Evolutionary conservation across 2,113 vertebrate species (phyloP).

Genomic region (Pteruthius melanotis): DNA sequence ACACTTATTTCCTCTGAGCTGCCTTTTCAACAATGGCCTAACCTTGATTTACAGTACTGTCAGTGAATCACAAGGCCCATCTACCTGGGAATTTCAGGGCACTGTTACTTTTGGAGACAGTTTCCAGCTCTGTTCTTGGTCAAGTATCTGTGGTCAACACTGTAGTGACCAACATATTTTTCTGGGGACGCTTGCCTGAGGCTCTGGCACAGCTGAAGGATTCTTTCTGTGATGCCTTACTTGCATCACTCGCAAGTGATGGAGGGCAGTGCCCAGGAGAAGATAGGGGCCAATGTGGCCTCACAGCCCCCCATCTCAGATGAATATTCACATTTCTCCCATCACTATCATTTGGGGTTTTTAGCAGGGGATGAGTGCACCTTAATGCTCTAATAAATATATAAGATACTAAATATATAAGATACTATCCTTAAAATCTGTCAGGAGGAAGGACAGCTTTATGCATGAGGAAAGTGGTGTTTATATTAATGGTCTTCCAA

Average conservation of each 20-base stretch:
- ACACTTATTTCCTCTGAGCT: background rate
- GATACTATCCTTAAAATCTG: background rate
- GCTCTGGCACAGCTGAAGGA: background rate
- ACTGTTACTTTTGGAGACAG: background rate
- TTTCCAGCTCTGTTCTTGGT: background rate
- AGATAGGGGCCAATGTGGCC: accelerated
- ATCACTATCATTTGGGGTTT: background rate
- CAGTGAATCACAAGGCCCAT: background rate
- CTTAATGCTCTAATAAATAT: background rate
- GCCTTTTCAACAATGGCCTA: background rate
- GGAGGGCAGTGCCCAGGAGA: background rate
- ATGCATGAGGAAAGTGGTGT: background rate
- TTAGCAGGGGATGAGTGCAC: background rate
- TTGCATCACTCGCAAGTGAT: too few species aligned
- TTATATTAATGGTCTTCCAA: background rate
- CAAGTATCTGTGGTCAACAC: background rate
- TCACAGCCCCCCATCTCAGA: background rate
- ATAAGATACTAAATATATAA: background rate
- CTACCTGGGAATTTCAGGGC: background rate
- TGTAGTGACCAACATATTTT: accelerated
- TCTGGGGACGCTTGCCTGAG: background rate
- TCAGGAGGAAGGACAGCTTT: background rate
- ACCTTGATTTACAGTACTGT: background rate
- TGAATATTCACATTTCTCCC: background rate
- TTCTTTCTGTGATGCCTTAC: background rate